Conservation (phyloP, 2,113 vertebrate species). For the Strix aluco region DNA sequence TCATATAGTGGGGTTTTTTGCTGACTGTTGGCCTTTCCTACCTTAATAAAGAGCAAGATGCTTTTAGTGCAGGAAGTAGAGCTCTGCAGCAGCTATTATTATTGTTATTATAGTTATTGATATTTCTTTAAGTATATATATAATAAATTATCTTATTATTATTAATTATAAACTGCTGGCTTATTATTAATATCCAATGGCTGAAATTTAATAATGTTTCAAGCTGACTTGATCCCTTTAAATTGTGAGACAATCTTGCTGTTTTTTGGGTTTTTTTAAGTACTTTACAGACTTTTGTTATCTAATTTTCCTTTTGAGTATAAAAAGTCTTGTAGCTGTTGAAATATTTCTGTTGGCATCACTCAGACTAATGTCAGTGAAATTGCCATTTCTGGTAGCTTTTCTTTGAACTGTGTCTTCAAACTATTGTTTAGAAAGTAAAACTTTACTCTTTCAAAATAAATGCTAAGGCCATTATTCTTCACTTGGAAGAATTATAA, state of each 20-base stretch:
- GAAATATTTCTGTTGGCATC: background rate
- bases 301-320: background rate
- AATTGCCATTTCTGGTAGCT: background rate
- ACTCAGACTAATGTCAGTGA: background rate
- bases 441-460: background rate
- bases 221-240: slow-evolving; percentile 34
- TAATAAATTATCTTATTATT: background rate
- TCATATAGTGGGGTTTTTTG: background rate
- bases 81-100: background rate
- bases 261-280: background rate
- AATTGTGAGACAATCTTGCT: background rate
- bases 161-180: background rate
- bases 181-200: background rate
- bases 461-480: background rate
- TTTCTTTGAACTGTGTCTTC: background rate
- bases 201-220: background rate
- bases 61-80: background rate
- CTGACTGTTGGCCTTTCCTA: background rate
- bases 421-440: background rate
- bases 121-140: background rate
- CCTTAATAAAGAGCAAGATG: background rate
- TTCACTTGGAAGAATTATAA: background rate
- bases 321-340: background rate
- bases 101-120: background rate
- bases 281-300: background rate